A percentile compares a stretch with the other conserved stretches of the same genome.
Evolutionary conservation across 2,797 vertebrate species (phyloP).

Genomic region (Carcharodon carcharias): DNA sequence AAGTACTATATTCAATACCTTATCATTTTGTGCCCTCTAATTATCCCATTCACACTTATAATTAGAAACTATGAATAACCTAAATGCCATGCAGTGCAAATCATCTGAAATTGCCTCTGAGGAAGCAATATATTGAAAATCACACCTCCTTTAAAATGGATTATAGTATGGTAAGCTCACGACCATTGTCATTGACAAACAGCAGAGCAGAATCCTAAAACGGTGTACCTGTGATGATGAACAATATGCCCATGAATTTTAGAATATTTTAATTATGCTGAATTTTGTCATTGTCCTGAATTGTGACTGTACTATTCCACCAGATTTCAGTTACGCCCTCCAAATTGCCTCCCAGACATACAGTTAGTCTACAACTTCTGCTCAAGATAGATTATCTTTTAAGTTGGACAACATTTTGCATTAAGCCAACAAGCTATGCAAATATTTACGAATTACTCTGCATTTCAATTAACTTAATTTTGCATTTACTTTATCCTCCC

Average conservation of each 20-base stretch:
- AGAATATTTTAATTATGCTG: background rate
- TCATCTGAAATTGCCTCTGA: background rate
- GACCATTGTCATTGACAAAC: background rate
- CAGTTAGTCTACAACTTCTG: no score
- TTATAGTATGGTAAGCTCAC: background rate
- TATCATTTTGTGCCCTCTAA: background rate
- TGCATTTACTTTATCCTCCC: background rate
- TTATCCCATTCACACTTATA: background rate
- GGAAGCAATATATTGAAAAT: background rate
- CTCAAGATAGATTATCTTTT: background rate
- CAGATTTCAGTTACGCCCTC: background rate
- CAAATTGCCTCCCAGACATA: background rate
- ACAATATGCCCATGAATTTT: background rate
- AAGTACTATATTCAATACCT: background rate
- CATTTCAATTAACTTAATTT: background rate
- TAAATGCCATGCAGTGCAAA: background rate
- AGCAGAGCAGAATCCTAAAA: background rate
- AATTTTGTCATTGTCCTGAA: background rate
- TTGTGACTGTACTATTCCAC: background rate
- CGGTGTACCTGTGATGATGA: background rate
- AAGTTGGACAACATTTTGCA: background rate
- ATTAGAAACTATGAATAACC: background rate
- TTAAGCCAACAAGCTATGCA: background rate
- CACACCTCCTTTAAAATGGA: slow-evolving; percentile 9
- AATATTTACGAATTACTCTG: background rate